Evolutionary conservation across 2,888 invertebrate species (phyloP), one percentile per base, ranked within the genome.

Genomic region (Eupithecia insigniata): DNA sequence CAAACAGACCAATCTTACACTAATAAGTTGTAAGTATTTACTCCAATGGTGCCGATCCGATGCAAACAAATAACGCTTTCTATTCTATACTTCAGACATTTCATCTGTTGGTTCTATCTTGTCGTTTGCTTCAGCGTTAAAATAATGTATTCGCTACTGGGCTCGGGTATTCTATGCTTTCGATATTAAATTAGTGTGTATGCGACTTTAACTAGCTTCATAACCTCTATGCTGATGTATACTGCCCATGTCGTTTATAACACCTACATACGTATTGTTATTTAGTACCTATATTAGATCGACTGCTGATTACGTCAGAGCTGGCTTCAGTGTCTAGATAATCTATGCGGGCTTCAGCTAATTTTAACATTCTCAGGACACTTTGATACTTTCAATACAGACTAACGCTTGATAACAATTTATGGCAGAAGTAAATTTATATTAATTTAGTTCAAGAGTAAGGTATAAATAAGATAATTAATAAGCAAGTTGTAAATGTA

Each of bases 141-240:
- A 92, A 92, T 88, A 90, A 90, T 92, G 89, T 92, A 87, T 87
- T 89, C 91, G 93, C 93, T 93, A 92, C 86, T 91, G 93, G 93
- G 93, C 93, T 93, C 93, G 93, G 93, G 93, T 92, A 92, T 91
- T 91, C 93, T 93, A 92, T 93, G 94, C 94, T 94, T 94, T 93
- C 91, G 89, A 92, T 94, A 93, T 93, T 92, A 90, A 91, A 90
- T 90, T 93, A 92, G 93, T 93, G 92, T 92, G 92, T 93, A 93
- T 93, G 93, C 93, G 90, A 92, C 85, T 89, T 89, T 92, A 89
- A 91, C 89, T 89, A 93, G 94, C 94, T 94, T 94, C 87, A 91
- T 93, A 92, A 91, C 88, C 86, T 92, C 90, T 94, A 92, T 92
- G 93, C 94, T 93, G 91, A 91, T 93, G 91, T 93, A 92, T 90